Evolutionary conservation across 2,797 vertebrate genomes (phyloP).

Genomic region (Acrocephalus scirpaceus): DNA sequence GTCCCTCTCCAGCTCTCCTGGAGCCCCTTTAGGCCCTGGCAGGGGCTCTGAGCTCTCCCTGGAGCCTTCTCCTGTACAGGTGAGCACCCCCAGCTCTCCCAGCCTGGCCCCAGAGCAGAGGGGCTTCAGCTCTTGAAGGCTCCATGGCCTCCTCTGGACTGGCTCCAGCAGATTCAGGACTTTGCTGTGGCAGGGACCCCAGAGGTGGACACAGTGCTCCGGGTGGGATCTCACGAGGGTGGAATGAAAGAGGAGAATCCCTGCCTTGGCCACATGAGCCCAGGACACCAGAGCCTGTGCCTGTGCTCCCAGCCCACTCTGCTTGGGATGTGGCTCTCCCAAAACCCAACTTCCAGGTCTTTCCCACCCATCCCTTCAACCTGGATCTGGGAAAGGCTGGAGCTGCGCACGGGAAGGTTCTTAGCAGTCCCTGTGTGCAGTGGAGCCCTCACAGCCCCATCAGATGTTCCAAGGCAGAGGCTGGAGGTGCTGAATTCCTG

Average conservation of each 20-base stretch:
- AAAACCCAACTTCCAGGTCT: neutral
- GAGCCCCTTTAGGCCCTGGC: accelerated
- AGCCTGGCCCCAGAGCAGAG: neutral
- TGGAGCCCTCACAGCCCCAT: neutral
- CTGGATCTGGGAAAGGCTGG: neutral
- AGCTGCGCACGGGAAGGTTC: neutral
- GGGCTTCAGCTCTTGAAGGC: neutral
- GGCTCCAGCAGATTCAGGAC: accelerated
- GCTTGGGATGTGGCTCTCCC: accelerated
- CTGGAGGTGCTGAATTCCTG: neutral
- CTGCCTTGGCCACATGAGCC: neutral
- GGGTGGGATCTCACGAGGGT: accelerated
- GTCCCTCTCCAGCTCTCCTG: neutral
- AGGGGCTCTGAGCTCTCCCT: neutral
- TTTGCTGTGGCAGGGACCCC: neutral
- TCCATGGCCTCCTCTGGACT: accelerated
- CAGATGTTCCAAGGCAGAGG: neutral
- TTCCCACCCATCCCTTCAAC: accelerated
- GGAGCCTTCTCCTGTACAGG: neutral
- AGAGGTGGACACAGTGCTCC: neutral
- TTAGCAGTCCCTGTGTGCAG: neutral
- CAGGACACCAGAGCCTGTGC: accelerated
- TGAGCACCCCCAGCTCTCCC: neutral
- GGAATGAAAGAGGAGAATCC: neutral
- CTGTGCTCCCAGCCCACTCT: accelerated